These are phyloP conservation scores for Alethe castanea DNA, from an alignment of 2,113 vertebrate genomes.

Conservation along the genomic window DNA sequence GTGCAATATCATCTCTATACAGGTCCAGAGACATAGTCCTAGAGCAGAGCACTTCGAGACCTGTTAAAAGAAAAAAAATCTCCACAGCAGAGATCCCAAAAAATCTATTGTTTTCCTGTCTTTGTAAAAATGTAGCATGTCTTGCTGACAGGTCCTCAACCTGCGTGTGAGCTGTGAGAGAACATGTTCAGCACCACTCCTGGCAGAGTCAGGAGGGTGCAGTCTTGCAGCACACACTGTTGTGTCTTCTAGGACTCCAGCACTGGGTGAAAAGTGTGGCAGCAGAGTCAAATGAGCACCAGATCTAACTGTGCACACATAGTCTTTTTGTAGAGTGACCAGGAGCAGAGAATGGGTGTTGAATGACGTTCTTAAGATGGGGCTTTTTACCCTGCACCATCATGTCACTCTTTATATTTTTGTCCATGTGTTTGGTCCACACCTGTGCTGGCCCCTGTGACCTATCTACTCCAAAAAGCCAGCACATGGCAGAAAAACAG, in stretches of 20 bases:
- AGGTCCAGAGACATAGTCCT: not conserved
- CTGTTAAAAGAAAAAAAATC: not conserved
- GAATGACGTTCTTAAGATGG: not conserved
- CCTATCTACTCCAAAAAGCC: not conserved
- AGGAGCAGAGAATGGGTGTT: not conserved
- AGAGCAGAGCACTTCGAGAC: not conserved
- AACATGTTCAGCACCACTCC: rapidly evolving
- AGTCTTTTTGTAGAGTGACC: not conserved
- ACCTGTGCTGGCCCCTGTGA: not conserved
- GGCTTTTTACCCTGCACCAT: not conserved
- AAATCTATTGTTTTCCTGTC: not conserved
- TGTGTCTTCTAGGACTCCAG: not conserved
- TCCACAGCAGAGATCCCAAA: not conserved
- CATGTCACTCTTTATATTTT: not conserved
- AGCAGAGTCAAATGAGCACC: not conserved
- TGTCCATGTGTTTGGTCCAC: not conserved
- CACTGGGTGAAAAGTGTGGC: not conserved
- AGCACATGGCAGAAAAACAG: not conserved
- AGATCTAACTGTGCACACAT: not conserved
- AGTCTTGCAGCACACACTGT: not conserved
- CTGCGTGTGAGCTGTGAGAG: not conserved
- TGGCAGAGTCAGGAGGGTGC: not conserved
- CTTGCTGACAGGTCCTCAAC: not conserved
- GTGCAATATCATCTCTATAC: not conserved
- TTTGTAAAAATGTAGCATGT: not conserved